Percentiles rank a stretch among this genome's conserved stretches.
Conservation (phyloP, 2,888 invertebrate species). For the Ornithoptera alexandrae region DNA sequence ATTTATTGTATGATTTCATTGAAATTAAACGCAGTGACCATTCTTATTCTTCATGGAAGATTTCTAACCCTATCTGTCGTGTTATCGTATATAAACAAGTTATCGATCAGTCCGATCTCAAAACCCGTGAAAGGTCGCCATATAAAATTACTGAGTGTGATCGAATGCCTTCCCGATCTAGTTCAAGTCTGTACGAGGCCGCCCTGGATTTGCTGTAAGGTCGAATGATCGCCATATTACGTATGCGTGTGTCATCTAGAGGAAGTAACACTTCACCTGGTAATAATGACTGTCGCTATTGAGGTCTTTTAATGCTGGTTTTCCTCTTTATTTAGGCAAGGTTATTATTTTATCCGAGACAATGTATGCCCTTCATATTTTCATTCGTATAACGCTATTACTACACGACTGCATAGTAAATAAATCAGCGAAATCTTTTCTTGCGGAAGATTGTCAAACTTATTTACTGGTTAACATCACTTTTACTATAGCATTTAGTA, state of each 20-base stretch:
- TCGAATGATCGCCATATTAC: slow-evolving; percentile 15
- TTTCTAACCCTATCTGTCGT: background rate
- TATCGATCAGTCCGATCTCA: slow-evolving; percentile 12
- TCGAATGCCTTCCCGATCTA: slow-evolving; percentile 21
- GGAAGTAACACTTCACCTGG: slow-evolving; percentile 27
- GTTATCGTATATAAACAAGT: slow-evolving; percentile 2
- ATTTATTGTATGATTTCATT: no score
- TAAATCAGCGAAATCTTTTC: background rate
- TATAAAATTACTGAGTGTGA: slow-evolving; percentile 16
- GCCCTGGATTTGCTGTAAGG: slow-evolving; percentile 24
- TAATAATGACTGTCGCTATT: slow-evolving; percentile 22
- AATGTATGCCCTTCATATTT: slow-evolving; percentile 8
- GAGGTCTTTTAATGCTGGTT: slow-evolving; percentile 22
- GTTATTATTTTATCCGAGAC: slow-evolving; percentile 7
- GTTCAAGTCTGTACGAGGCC: slow-evolving; percentile 15
- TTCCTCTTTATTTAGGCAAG: slow-evolving; percentile 25
- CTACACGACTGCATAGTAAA: background rate
- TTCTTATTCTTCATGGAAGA: background rate
- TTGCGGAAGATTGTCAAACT: background rate
- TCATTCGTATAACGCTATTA: background rate
- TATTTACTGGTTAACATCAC: background rate
- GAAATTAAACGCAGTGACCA: background rate
- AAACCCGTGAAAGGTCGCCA: slow-evolving; percentile 9
- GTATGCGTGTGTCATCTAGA: slow-evolving; percentile 22
- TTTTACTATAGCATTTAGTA: background rate